phyloP scores from a whole-genome alignment of 1,140 invertebrate genomes.

The Eubasilissa regina region DNA sequence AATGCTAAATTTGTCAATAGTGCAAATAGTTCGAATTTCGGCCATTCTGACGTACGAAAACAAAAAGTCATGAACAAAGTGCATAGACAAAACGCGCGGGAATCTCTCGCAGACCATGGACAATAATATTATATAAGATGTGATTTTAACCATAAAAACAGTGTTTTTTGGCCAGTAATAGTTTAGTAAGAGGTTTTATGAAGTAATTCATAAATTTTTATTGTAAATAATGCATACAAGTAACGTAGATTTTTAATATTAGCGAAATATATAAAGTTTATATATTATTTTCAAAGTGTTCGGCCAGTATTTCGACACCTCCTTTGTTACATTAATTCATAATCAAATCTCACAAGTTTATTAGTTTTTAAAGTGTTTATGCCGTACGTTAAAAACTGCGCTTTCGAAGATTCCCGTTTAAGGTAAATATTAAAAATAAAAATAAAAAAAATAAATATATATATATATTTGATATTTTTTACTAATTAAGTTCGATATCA shows the following conservation, averaged over 20 bases:
- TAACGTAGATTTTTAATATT: too few relatives aligned
- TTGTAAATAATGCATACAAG: conserved; percentile 2
- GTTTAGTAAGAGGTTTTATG: conserved; percentile 19
- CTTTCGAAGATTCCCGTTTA: too few relatives aligned
- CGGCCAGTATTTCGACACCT: conserved; percentile 23
- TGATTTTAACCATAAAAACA: conserved; percentile 23
- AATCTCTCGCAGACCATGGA: neutral
- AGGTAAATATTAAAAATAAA: too few relatives aligned
- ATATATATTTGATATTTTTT: too few relatives aligned
- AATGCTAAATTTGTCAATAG: neutral
- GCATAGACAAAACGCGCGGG: neutral
- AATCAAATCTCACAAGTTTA: too few relatives aligned
- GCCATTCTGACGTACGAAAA: neutral
- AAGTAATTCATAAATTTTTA: conserved; percentile 6
- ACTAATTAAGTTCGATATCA: too few relatives aligned
- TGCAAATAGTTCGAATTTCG: neutral
- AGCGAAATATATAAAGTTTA: neutral
- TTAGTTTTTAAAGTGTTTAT: too few relatives aligned
- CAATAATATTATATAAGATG: conserved; percentile 22
- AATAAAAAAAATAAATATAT: too few relatives aligned
- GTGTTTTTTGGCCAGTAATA: conserved; percentile 34
- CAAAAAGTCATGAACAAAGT: conserved; percentile 15
- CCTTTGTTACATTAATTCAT: too few relatives aligned
- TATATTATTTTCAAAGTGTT: conserved; percentile 10
- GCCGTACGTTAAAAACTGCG: too few relatives aligned